Base-by-base conservation (phyloP, 2,888 invertebrate genomes). In the Ectemnius cavifrons region DNA sequence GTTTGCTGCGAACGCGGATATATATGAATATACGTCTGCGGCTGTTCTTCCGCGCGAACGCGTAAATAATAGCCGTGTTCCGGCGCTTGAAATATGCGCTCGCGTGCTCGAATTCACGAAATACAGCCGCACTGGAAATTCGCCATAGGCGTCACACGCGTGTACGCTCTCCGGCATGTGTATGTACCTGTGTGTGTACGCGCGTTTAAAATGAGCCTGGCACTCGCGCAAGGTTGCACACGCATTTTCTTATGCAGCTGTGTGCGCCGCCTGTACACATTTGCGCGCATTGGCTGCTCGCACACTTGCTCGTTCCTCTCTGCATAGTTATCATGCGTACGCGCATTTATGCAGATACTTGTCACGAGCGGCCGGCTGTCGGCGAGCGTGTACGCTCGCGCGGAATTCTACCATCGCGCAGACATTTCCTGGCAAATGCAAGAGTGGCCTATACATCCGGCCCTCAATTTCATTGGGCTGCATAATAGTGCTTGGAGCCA, bases 11-110 rank as follows among this genome's bases (percentile, higher is more conserved):
- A 52, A 13, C 52, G n/a, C 52, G 52, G 52, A 37, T 16, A 52
- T 16, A 52, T 52, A 52, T 52, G 16, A 52, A 52, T 52, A 52
- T 52, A 16, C 52, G 52, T 52, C 52, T 52, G 5, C 13, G 52
- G 52, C 14, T 14, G 52, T 52, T 52, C 52, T 52, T 52, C 52
- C 14, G 52, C 52, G 52, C 52, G 16, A 52, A 52, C 52, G 16
- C 52, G 16, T 52, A 52, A 52, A 52, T 52, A 52, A 52, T 52
- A 37, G 37, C 37, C 52, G 52, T 52, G 52, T 16, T 14, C 52
- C 16, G 16, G 8, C n/a, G 52, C 52, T 52, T 52, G 52, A 52
- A 52, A 52, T 52, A 52, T 52, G 16, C 52, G 52, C 52, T 52
- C 52, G 16, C 52, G 52, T 16, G 52, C 52, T 14, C 52, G 52